A percentile compares a stretch with the other conserved stretches of the same genome.
Conservation (phyloP, 2,113 vertebrate genomes). For the Cairina moschata region DNA sequence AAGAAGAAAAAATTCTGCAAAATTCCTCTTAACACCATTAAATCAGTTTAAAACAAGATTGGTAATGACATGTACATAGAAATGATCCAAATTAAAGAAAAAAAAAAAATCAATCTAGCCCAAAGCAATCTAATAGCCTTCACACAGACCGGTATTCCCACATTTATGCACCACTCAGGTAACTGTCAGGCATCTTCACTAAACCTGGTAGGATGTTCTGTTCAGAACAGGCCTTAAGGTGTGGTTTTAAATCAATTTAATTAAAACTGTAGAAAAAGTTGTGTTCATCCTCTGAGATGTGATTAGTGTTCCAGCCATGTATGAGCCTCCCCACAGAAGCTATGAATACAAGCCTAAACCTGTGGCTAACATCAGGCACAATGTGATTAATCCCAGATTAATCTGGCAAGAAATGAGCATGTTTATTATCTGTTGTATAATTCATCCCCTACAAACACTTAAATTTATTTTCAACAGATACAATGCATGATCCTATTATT, state of each 20-base stretch:
- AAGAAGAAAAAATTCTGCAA: neutral
- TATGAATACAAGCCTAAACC: neutral
- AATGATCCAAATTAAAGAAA: neutral
- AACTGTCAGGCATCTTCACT: neutral
- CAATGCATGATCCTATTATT: neutral
- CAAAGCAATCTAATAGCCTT: neutral
- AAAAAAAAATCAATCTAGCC: neutral
- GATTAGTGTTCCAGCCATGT: neutral
- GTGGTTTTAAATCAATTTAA: neutral
- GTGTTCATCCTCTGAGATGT: neutral
- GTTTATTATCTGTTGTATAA: neutral
- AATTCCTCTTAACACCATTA: neutral
- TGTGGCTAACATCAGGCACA: neutral
- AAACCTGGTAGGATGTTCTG: neutral
- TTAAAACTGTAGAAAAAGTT: neutral
- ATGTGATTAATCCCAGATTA: neutral
- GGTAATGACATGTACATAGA: neutral
- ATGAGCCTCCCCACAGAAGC: neutral
- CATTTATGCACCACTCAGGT: neutral
- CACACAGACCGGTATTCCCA: neutral
- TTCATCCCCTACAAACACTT: neutral
- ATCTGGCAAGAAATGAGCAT: neutral
- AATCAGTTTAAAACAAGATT: neutral
- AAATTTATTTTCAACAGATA: neutral
- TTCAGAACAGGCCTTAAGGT: neutral